Evolutionary conservation across 2,113 vertebrate genomes (phyloP), one percentile per base, ranked within the genome.

Genomic region (Zosterops pallidus): DNA sequence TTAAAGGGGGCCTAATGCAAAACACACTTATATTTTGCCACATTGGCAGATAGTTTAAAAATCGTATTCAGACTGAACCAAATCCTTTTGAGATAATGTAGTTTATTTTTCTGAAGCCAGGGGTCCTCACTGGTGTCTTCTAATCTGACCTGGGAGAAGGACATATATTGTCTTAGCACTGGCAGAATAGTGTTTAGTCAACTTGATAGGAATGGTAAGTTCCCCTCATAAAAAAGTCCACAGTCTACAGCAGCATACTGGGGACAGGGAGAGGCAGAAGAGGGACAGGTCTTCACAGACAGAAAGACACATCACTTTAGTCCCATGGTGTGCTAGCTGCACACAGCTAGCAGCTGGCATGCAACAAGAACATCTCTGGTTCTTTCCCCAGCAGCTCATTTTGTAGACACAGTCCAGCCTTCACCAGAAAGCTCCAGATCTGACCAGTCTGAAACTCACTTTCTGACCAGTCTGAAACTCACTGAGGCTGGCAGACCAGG

Each of bases 181-280:
- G 9, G 22, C 67, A 31, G 57, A 33, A 65, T 33, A 68, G 9
- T 24, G 19, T 33, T 89, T 47, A 76, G 57, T 25, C 70, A 74
- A 25, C 41, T 26, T 56, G 46, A 83, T 37, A 16, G 49, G n/a
- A 93, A 62, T 0, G 0, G 46, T 37, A 47, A 57, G 42, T 62
- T 84, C 14, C 39, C 21, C 26, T 68, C 47, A 75, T 39, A 70
- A 63, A 80, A 25, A 4, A 2, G 8, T 57, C 37, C 10, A 4
- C 14, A 50, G 16, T 23, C 41, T n/a, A 5, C 0, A 3, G 35
- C 21, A 35, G 37, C 1, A 1, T 25, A 15, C 2, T 10, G 20
- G 41, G 37, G 28, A 37, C 2, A 2, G 12, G 44, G 14, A 75
- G 42, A 64, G 16, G 31, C 41, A 76, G 49, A 59, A 68, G 37